Conservation (phyloP, 2,113 vertebrate species). For the Emberiza fucata region DNA sequence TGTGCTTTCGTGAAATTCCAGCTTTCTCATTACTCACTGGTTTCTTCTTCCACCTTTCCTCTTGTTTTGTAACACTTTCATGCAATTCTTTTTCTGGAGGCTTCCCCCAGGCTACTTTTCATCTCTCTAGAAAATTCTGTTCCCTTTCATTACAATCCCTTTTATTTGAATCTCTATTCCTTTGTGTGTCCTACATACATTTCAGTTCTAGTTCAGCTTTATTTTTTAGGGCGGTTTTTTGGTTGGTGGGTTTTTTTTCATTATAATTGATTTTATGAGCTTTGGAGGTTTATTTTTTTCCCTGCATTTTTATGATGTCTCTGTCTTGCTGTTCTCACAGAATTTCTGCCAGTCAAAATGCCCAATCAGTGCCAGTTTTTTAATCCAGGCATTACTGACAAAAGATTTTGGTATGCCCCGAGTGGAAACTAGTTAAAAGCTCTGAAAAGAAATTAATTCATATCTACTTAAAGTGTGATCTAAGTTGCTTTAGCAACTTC, state of each 20-base stretch:
- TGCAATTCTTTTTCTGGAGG: background rate
- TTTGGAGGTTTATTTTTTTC: background rate
- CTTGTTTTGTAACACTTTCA: background rate
- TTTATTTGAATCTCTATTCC: background rate
- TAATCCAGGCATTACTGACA: background rate
- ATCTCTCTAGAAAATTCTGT: background rate
- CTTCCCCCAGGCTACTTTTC: background rate
- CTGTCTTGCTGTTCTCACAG: background rate
- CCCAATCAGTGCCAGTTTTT: background rate
- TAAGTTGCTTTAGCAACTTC: background rate
- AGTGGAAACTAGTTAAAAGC: background rate
- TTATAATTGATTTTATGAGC: background rate
- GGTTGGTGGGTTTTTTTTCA: accelerated
- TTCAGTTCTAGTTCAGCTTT: background rate
- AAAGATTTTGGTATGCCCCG: background rate
- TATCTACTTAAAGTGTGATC: background rate
- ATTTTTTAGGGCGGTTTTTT: background rate
- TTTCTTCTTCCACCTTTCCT: background rate
- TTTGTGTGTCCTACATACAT: background rate
- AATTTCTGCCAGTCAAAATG: background rate
- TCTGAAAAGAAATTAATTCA: background rate
- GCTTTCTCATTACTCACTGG: background rate
- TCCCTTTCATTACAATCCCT: background rate
- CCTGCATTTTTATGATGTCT: background rate
- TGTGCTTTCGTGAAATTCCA: background rate